These are phyloP conservation scores for Rapana venosa DNA, from an alignment of 2,888 invertebrate species.

Conservation along the genomic window DNA sequence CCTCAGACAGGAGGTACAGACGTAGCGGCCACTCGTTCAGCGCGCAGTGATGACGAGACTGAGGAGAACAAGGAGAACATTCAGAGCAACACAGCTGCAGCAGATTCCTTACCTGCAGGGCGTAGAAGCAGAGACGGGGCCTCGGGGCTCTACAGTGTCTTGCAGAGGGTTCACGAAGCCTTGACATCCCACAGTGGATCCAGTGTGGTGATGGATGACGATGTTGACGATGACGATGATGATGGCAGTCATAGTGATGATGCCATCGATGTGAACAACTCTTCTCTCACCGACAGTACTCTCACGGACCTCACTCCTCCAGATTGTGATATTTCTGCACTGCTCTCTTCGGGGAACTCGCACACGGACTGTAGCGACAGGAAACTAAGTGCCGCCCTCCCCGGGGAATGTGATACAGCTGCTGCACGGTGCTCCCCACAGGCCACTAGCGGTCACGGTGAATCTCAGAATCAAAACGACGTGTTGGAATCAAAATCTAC, in stretches of 20 bases:
- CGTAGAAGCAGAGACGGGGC: too few species aligned
- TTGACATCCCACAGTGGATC: not conserved
- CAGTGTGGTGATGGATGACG: not conserved
- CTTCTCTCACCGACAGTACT: slow-evolving; percentile 19
- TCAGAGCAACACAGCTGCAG: not conserved
- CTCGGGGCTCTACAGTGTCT: not conserved
- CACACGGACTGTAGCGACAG: not conserved
- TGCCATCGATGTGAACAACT: not conserved
- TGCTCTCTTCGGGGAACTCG: not conserved
- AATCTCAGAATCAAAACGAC: slow-evolving; percentile 22
- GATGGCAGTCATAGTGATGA: not conserved
- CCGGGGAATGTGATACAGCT: slow-evolving; percentile 1
- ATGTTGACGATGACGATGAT: not conserved
- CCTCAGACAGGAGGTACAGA: not conserved
- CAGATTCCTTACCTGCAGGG: too few species aligned
- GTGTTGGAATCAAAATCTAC: not conserved
- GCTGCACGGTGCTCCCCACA: not conserved
- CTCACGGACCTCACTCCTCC: slow-evolving; percentile 27
- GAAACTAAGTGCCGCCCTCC: not conserved
- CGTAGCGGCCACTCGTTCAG: not conserved
- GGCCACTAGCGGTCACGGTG: not conserved
- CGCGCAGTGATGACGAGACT: not conserved
- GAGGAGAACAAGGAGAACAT: slow-evolving; percentile 28
- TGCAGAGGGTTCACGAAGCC: slow-evolving; percentile 22
- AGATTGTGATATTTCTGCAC: not conserved